A percentile compares a stretch with the other conserved stretches of the same genome.
Evolutionary conservation across 2,797 vertebrate genomes (phyloP).

Genomic region (Liasis olivaceus): DNA sequence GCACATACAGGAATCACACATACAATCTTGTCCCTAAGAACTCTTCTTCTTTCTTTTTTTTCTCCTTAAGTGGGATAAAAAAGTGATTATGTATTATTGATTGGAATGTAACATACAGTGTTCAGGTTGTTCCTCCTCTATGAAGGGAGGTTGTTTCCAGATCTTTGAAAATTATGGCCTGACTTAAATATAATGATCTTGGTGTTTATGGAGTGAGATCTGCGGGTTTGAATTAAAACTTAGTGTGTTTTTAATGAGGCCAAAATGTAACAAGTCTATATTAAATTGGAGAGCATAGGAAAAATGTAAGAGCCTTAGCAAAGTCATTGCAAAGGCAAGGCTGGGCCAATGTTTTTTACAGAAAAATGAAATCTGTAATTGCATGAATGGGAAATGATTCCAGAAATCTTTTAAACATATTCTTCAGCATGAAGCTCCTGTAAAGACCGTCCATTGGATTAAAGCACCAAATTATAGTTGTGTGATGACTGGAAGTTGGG

Average conservation of each 20-base stretch:
- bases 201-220: background rate
- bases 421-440: constrained; percentile 91
- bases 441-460: constrained; percentile 97
- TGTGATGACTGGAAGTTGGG: constrained; percentile 98
- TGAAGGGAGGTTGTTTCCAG: background rate
- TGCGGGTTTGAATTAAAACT: background rate
- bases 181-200: background rate
- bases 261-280: background rate
- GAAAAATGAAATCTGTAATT: background rate
- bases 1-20: background rate
- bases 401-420: constrained; percentile 17
- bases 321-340: background rate
- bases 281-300: background rate
- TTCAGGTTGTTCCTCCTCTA: background rate
- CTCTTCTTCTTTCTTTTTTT: background rate
- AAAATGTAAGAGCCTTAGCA: background rate
- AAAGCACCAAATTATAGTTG: constrained; percentile 99
- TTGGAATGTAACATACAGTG: background rate
- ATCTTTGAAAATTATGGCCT: background rate
- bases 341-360: background rate
- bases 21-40: background rate
- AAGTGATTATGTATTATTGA: background rate
- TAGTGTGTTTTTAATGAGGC: background rate
- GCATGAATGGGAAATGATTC: background rate
- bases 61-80: background rate